Conservation (phyloP, 2,888 invertebrate genomes). For the Stenodema calcarata region DNA sequence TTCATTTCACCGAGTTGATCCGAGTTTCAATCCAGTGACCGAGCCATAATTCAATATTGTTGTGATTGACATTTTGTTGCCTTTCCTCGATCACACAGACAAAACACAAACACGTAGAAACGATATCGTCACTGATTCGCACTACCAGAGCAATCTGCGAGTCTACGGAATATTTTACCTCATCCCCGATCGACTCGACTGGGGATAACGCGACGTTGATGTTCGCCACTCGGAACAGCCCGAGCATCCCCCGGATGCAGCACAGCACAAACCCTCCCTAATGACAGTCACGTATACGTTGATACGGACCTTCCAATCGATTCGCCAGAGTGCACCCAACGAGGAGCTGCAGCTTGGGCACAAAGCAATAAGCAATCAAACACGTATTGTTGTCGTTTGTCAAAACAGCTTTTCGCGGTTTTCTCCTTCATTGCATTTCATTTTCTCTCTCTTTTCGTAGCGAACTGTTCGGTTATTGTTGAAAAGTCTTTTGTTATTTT, state of each 20-base stretch:
- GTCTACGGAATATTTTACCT: too few relatives aligned
- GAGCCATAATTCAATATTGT: too few relatives aligned
- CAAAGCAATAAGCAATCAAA: constrained; percentile 33
- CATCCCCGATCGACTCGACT: too few relatives aligned
- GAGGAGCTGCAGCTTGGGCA: background rate
- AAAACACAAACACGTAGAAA: too few relatives aligned
- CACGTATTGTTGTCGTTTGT: constrained; percentile 33
- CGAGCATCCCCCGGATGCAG: background rate
- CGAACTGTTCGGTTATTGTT: background rate
- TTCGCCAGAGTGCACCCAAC: background rate
- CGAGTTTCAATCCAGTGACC: too few relatives aligned
- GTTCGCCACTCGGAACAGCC: background rate
- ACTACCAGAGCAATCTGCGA: too few relatives aligned
- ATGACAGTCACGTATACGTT: constrained; percentile 19
- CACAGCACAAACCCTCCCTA: background rate
- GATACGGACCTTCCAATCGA: background rate
- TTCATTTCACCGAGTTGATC: too few relatives aligned
- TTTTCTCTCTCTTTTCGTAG: background rate
- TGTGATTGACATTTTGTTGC: too few relatives aligned
- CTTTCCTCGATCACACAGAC: too few relatives aligned
- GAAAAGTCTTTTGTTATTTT: background rate
- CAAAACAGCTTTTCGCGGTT: constrained; percentile 4
- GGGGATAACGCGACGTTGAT: too few relatives aligned
- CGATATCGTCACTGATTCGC: too few relatives aligned
- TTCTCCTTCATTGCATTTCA: background rate